Conservation (phyloP, 2,888 invertebrate species). For the Philereme vetulata region DNA sequence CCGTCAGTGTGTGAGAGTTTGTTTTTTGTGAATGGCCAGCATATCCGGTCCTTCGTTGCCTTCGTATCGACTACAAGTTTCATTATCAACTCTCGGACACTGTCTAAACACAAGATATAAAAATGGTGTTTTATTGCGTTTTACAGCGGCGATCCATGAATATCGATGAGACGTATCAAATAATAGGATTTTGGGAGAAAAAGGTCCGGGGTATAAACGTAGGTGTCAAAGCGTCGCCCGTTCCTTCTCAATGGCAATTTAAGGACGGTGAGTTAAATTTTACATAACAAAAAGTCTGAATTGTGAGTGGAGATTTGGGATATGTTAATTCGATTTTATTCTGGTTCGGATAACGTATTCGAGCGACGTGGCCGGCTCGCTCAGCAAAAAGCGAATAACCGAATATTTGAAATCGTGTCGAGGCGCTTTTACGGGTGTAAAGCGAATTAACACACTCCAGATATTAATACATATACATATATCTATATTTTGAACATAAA, state of each 20-base stretch:
- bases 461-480: constrained; percentile 40
- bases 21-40: constrained; percentile 81
- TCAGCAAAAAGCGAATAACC: constrained; percentile 68
- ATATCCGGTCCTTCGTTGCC: constrained; percentile 81
- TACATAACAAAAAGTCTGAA: constrained; percentile 66
- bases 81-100: constrained; percentile 79
- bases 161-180: constrained; percentile 72
- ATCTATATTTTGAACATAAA: background rate
- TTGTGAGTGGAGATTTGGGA: constrained; percentile 61
- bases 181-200: constrained; percentile 64
- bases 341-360: constrained; percentile 66
- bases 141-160: constrained; percentile 73
- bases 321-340: constrained; percentile 74
- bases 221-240: constrained; percentile 72
- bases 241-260: constrained; percentile 61
- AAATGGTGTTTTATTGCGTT: constrained; percentile 81
- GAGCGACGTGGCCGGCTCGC: constrained; percentile 53
- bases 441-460: constrained; percentile 59
- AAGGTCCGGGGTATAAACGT: constrained; percentile 59
- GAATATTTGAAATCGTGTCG: constrained; percentile 70
- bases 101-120: constrained; percentile 82
- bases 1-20: constrained; percentile 55
- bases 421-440: constrained; percentile 69
- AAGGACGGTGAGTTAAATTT: constrained; percentile 66
- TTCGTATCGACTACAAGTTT: constrained; percentile 76